phyloP scores from a whole-genome alignment of 2,888 invertebrate species.

The Cartodere bifasciata region DNA sequence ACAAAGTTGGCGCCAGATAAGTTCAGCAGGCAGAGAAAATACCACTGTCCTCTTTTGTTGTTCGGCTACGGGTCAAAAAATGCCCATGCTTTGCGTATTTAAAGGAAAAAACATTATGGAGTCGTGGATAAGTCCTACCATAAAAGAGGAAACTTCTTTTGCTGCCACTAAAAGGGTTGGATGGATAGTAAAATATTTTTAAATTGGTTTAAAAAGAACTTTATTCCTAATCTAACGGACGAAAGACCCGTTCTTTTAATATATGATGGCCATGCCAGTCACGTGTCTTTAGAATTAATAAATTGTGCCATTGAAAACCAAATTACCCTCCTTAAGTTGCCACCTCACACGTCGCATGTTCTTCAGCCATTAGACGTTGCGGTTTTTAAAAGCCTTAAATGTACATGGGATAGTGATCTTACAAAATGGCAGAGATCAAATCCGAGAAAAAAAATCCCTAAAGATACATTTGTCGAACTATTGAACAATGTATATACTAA shows the following conservation, averaged over 20 bases:
- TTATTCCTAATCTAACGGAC: constrained; percentile 20
- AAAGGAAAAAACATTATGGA: constrained; percentile 24
- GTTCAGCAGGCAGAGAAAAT: constrained; percentile 12
- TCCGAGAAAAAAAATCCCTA: no score
- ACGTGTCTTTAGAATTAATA: constrained; percentile 16
- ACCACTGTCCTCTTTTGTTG: constrained; percentile 10
- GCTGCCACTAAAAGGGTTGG: constrained; percentile 16
- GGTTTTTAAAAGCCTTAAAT: constrained; percentile 17
- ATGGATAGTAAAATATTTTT: constrained; percentile 24
- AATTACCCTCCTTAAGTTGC: constrained; percentile 23
- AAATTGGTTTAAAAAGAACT: constrained; percentile 22
- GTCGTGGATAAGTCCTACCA: constrained; percentile 16
- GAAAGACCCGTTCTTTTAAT: constrained; percentile 23
- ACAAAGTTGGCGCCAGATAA: constrained; percentile 8
- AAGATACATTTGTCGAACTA: no score
- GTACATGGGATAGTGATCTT: constrained; percentile 11
- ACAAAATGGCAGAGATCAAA: no score
- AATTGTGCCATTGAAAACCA: constrained; percentile 12
- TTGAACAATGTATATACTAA: no score
- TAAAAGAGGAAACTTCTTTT: constrained; percentile 9
- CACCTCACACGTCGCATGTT: constrained; percentile 22
- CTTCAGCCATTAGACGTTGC: constrained; percentile 21
- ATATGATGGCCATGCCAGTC: constrained; percentile 25
- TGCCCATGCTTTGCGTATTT: constrained; percentile 13
- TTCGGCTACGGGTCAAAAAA: constrained; percentile 14